Conservation (phyloP, 2,113 vertebrate species). For the Miniopterus natalensis region DNA sequence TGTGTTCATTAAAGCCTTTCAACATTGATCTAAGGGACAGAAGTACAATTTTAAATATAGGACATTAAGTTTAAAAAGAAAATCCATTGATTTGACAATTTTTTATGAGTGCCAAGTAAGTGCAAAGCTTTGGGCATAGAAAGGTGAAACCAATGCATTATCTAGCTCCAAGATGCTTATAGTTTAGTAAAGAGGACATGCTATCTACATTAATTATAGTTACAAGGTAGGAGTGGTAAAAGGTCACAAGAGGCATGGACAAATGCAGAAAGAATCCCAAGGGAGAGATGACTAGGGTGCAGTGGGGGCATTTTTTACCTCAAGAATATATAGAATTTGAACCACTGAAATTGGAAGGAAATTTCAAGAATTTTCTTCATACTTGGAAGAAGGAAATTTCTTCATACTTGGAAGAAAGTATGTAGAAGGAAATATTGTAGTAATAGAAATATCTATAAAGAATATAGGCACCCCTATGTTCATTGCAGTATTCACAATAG, state of each 20-base stretch:
- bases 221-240: background rate
- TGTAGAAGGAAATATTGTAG: background rate
- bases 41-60: conserved; percentile 20
- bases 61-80: conserved; percentile 5
- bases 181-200: conserved; percentile 12
- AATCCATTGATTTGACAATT: background rate
- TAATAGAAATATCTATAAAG: too few species aligned
- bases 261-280: background rate
- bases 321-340: background rate
- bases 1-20: background rate
- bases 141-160: background rate
- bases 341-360: background rate
- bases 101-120: background rate
- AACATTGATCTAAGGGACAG: background rate
- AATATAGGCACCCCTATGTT: too few species aligned
- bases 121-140: background rate
- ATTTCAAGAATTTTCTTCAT: background rate
- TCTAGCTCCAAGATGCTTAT: background rate
- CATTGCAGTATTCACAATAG: too few species aligned
- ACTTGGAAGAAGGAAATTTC: too few species aligned
- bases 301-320: background rate
- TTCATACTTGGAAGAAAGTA: background rate
- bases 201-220: background rate
- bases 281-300: background rate
- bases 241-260: background rate